Percentiles rank a stretch among this genome's conserved stretches.
phyloP scores from a whole-genome alignment of 2,888 invertebrate species.

The Catocala fraxini region DNA sequence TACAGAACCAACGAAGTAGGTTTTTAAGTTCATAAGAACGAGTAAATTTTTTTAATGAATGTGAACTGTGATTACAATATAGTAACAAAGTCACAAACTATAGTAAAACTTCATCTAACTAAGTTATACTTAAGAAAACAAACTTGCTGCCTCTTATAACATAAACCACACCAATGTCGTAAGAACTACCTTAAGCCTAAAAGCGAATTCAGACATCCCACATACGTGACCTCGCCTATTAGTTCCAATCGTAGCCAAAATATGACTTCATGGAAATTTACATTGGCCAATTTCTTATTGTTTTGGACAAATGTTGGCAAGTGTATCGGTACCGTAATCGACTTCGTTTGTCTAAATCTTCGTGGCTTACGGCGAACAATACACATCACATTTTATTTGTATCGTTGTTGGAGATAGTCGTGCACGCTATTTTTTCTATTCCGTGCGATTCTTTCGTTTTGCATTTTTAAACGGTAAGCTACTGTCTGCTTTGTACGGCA shows the following conservation, averaged over 20 bases:
- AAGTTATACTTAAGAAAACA: not conserved
- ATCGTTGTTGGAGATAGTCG: conserved; percentile 16
- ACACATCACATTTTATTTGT: conserved; percentile 31
- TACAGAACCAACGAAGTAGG: no score
- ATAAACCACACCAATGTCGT: conserved; percentile 2
- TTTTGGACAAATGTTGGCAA: conserved; percentile 23
- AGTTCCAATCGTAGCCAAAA: conserved; percentile 28
- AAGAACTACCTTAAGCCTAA: conserved; percentile 18
- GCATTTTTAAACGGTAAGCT: conserved; percentile 23
- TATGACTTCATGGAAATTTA: conserved; percentile 33
- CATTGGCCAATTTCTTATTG: conserved; percentile 25
- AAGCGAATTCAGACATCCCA: conserved; percentile 29
- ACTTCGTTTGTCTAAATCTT: conserved; percentile 31
- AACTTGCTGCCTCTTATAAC: conserved; percentile 1
- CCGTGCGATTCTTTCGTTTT: conserved; percentile 15
- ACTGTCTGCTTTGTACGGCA: no score
- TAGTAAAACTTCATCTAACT: no score
- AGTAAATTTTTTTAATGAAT: no score
- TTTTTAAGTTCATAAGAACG: no score
- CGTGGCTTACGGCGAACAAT: conserved; percentile 23
- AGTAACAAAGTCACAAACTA: no score
- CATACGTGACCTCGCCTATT: conserved; percentile 35
- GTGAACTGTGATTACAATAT: no score
- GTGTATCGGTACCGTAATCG: conserved; percentile 23
- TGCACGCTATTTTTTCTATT: conserved; percentile 27